These are phyloP conservation scores for Bucco capensis DNA, from an alignment of 2,113 vertebrate genomes.

Conservation along the genomic window DNA sequence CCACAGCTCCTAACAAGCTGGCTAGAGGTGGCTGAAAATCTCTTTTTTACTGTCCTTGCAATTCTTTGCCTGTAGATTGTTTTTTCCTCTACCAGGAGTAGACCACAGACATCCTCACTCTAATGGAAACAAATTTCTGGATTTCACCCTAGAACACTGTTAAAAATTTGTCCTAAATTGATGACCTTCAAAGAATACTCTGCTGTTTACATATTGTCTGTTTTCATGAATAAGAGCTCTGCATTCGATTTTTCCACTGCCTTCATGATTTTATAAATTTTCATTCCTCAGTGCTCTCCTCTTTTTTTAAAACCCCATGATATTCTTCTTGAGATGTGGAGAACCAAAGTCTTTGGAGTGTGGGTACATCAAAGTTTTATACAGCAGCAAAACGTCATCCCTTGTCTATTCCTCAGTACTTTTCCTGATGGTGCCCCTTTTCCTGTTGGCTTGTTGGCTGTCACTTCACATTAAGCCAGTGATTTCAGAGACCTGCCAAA, in stretches of 20 bases:
- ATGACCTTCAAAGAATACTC: background rate
- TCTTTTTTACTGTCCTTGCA: background rate
- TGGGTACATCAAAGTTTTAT: background rate
- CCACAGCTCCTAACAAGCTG: background rate
- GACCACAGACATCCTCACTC: background rate
- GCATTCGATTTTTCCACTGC: background rate
- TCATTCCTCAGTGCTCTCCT: background rate
- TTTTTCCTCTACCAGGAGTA: background rate
- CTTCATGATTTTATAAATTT: background rate
- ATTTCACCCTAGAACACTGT: background rate
- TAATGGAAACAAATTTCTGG: background rate
- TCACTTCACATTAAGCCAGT: background rate
- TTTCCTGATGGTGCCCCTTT: background rate
- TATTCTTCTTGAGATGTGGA: background rate
- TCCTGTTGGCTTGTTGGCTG: background rate
- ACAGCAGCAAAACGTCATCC: background rate
- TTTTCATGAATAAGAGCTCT: background rate
- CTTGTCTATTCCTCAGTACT: background rate
- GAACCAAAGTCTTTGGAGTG: background rate
- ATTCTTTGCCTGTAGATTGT: background rate
- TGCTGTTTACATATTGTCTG: background rate
- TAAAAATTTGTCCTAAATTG: background rate
- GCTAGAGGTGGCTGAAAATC: background rate
- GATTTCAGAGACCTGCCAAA: background rate
- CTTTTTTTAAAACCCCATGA: background rate